Evolutionary conservation across 2,797 vertebrate genomes (phyloP).

Genomic region (Mormyrus hasselquistii): DNA sequence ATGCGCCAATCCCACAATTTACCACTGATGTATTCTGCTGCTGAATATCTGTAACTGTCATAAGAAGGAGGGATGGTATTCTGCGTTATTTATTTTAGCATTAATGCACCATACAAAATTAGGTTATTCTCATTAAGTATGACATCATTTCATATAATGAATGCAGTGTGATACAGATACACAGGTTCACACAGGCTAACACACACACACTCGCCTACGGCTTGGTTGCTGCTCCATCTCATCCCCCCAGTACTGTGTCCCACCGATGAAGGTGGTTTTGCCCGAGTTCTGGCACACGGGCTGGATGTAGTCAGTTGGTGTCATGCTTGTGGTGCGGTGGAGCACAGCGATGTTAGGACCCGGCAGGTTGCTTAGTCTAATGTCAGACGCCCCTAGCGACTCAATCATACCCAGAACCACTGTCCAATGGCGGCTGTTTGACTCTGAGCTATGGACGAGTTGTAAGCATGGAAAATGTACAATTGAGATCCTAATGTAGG

Average conservation of each 20-base stretch:
- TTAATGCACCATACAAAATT: not conserved
- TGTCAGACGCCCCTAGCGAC: conserved; percentile 6
- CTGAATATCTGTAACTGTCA: not conserved
- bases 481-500: too few species aligned
- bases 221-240: conserved; percentile 32
- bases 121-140: not conserved
- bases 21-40: not conserved
- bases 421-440: conserved; percentile 39
- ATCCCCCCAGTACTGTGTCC: conserved; percentile 44
- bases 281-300: conserved; percentile 43
- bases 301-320: conserved; percentile 32
- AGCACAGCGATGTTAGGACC: conserved; percentile 40
- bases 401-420: conserved; percentile 37
- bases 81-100: not conserved
- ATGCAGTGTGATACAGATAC: not conserved
- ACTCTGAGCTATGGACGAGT: conserved; percentile 23
- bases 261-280: conserved; percentile 28
- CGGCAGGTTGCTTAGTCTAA: conserved; percentile 28
- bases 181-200: not conserved
- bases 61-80: not conserved
- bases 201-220: conserved; percentile 22
- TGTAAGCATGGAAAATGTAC: not conserved
- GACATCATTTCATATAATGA: not conserved
- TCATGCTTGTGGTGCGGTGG: conserved; percentile 24
- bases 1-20: not conserved